A percentile compares a stretch with the other conserved stretches of the same genome.
These are phyloP conservation scores for Isoperla grammatica DNA, from an alignment of 2,888 invertebrate genomes.

Conservation along the genomic window DNA sequence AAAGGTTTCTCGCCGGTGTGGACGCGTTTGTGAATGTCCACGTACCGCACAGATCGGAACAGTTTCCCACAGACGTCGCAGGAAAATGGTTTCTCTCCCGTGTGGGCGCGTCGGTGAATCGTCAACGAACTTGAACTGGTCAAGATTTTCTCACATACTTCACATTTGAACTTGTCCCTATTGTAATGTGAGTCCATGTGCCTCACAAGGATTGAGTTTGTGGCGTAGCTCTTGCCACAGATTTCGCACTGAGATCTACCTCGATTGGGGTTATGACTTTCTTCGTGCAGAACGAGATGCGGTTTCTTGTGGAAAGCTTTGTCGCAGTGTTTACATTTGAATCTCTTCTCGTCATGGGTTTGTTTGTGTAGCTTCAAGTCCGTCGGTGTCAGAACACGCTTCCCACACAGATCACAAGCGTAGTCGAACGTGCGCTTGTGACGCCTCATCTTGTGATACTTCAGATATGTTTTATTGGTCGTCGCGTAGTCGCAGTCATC, in stretches of 20 bases:
- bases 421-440: slow-evolving; percentile 17
- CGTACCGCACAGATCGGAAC: slow-evolving; percentile 35
- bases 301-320: slow-evolving; percentile 38
- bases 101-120: slow-evolving; percentile 47
- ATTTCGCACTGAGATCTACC: slow-evolving; percentile 39
- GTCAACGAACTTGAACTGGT: slow-evolving; percentile 47
- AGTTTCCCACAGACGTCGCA: slow-evolving; percentile 50
- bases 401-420: slow-evolving; percentile 19
- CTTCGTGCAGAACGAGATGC: slow-evolving; percentile 37
- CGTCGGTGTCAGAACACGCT: slow-evolving; percentile 6
- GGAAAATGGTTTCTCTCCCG: slow-evolving; percentile 48
- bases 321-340: slow-evolving; percentile 37
- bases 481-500: slow-evolving; percentile 28
- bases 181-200: background rate
- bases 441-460: slow-evolving; percentile 26
- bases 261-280: slow-evolving; percentile 33
- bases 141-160: slow-evolving; percentile 33
- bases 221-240: slow-evolving; percentile 49
- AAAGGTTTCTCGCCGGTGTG: slow-evolving; percentile 30
- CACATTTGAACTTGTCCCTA: background rate
- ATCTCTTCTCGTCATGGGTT: slow-evolving; percentile 27
- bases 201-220: slow-evolving; percentile 37
- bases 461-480: slow-evolving; percentile 30
- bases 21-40: background rate
- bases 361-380: slow-evolving; percentile 17